Evolutionary conservation across 2,888 invertebrate species (phyloP), one percentile per base, ranked within the genome.

Genomic region (Tetragonula carbonaria): DNA sequence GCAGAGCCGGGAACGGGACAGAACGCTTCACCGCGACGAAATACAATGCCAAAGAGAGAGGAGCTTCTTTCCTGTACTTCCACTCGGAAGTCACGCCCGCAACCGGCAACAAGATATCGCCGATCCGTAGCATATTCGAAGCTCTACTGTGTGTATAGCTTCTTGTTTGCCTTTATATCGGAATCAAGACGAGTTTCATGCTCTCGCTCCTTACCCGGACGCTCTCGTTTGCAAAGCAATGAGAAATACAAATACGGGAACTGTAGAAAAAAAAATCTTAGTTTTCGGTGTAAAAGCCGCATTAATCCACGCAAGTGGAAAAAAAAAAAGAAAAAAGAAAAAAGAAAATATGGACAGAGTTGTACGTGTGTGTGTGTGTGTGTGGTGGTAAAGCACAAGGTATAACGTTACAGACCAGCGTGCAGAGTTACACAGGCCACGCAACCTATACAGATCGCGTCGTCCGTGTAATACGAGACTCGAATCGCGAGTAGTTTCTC

Each of bases 61-160:
- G 80, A 85, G 79, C 87, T 88, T 88, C 88, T 82, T 86, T 85
- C 78, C 75, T 72, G 70, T 71, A 73, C 76, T 86, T 85, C 85
- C 82, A 82, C 50, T 65, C 72, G 70, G 78, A 85, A 85, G 78
- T 82, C 62, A 55, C 66, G 78, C 78, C 28, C 18, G 33, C 55
- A 28, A 23, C 63, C 74, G 45, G 59, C 75, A 83, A 83, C 66
- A n/a, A 50, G 82, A 82, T 71, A 74, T 70, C 53, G 4, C 23
- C n/a, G n/a, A 57, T 51, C 55, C 28, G 4, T n/a, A 18, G 21
- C 23, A 33, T 55, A 55, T 74, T 23, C 45, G 0, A 50, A 23
- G n/a, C 38, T 75, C n/a, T 38, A 21, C 33, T 2, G 33, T 33
- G 33, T 33, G 0, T 0, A 0, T 38, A 13, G 33, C 5, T 16